phyloP scores from a whole-genome alignment of 2,888 invertebrate genomes.

The Metacarcinus magister region DNA sequence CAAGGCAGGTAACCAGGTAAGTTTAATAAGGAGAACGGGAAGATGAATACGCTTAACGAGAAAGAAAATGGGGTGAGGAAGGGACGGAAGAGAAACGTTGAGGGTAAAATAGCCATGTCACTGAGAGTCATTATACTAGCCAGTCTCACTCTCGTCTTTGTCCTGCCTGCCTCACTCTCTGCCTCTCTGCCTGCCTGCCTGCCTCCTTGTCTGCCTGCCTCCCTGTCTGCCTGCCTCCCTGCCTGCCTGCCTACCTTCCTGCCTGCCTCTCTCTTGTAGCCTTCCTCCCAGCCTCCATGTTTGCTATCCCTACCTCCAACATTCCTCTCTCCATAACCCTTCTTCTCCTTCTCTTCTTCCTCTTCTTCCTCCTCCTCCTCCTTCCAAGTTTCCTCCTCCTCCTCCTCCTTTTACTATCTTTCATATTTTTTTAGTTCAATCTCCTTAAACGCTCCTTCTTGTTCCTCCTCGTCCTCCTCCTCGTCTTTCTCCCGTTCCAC shows the following conservation, averaged over 20 bases:
- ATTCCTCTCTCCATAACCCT: neutral
- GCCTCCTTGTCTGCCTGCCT: neutral
- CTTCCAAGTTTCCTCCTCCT: neutral
- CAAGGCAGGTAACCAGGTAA: neutral
- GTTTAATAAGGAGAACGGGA: slow-evolving; percentile 28
- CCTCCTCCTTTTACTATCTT: neutral
- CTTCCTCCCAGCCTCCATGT: neutral
- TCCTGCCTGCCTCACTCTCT: neutral
- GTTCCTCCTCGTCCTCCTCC: neutral
- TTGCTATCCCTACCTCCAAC: neutral
- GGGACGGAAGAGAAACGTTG: neutral
- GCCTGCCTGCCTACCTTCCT: neutral
- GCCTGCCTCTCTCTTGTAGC: neutral
- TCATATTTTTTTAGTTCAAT: neutral
- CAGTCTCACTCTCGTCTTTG: neutral
- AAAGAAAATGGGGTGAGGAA: slow-evolving; percentile 11
- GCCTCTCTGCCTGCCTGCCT: neutral
- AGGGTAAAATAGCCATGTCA: neutral
- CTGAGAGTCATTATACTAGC: neutral
- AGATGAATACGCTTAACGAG: slow-evolving; percentile 32
- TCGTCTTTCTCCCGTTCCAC: neutral
- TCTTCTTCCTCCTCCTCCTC: neutral
- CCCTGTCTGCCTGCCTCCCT: neutral
- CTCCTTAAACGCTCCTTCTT: neutral
- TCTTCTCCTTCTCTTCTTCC: neutral